Evolutionary conservation across 2,797 vertebrate species (phyloP).

Genomic region (Hephaestus fuliginosus): DNA sequence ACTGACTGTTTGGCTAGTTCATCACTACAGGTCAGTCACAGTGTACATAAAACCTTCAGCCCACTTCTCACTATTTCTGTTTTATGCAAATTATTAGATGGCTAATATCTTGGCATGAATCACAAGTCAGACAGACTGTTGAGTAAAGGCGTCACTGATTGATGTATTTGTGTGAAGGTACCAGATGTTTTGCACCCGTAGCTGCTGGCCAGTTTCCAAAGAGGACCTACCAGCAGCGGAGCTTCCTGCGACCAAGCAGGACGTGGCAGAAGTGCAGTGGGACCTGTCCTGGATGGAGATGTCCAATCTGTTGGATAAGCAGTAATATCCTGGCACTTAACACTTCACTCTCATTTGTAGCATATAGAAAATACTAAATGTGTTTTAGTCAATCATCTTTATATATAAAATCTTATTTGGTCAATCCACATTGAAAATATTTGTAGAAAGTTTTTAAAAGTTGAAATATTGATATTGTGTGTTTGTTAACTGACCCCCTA

Average conservation of each 20-base stretch:
- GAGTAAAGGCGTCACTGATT: not conserved
- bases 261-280: conserved; percentile 85
- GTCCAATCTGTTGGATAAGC: conserved; percentile 80
- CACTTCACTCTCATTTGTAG: not conserved
- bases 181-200: conserved; percentile 28
- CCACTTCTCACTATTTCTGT: not conserved
- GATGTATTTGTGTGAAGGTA: conserved; percentile 47
- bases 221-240: conserved; percentile 52
- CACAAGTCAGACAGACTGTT: conserved; percentile 26
- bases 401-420: too few species aligned
- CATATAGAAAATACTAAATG: not conserved
- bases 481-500: too few species aligned
- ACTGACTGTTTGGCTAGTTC: conserved; percentile 56
- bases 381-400: not conserved
- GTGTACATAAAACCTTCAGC: not conserved
- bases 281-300: conserved; percentile 87
- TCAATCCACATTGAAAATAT: too few species aligned
- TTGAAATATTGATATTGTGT: too few species aligned
- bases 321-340: conserved; percentile 53
- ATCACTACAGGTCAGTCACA: conserved; percentile 60
- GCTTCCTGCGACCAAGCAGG: conserved; percentile 81
- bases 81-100: not conserved
- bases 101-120: not conserved
- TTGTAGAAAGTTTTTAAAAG: too few species aligned
- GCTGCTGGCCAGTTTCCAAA: conserved; percentile 57